phyloP scores from a whole-genome alignment of 2,113 vertebrate genomes.

The Sitta europaea region DNA sequence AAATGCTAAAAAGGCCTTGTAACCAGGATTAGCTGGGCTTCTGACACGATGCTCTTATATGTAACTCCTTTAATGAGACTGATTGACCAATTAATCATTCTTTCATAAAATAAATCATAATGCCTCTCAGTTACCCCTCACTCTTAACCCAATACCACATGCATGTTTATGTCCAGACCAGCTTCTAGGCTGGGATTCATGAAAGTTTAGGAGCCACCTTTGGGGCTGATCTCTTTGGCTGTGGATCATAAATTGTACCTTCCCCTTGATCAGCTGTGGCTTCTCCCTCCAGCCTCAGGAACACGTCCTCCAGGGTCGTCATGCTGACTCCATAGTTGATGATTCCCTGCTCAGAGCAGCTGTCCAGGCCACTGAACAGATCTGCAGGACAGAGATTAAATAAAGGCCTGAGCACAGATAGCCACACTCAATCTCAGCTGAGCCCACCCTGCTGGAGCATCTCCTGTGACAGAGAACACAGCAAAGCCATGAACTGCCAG shows the following conservation, averaged over 20 bases:
- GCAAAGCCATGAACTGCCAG: background rate
- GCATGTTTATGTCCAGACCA: background rate
- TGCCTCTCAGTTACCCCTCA: no score
- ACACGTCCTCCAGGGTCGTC: slow-evolving; percentile 92
- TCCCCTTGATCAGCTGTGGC: slow-evolving; percentile 73
- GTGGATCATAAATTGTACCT: slow-evolving; percentile 63
- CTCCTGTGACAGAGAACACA: background rate
- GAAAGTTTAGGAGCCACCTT: background rate
- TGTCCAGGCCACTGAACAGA: slow-evolving; percentile 84
- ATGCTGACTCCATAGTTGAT: slow-evolving; percentile 88
- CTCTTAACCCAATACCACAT: background rate
- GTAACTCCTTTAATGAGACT: no score
- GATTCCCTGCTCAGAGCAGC: slow-evolving; percentile 72
- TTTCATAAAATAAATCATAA: no score
- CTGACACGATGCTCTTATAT: no score
- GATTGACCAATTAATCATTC: no score
- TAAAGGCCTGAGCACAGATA: accelerated
- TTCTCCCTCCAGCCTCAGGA: slow-evolving; percentile 86
- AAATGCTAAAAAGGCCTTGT: no score
- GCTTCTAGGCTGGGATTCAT: accelerated
- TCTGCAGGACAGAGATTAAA: slow-evolving; percentile 61
- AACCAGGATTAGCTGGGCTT: no score
- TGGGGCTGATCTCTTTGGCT: background rate
- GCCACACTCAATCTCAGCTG: background rate
- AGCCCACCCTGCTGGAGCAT: background rate